Base-by-base conservation (phyloP, 1,140 invertebrate genomes). In the Magallana ariakensis region DNA sequence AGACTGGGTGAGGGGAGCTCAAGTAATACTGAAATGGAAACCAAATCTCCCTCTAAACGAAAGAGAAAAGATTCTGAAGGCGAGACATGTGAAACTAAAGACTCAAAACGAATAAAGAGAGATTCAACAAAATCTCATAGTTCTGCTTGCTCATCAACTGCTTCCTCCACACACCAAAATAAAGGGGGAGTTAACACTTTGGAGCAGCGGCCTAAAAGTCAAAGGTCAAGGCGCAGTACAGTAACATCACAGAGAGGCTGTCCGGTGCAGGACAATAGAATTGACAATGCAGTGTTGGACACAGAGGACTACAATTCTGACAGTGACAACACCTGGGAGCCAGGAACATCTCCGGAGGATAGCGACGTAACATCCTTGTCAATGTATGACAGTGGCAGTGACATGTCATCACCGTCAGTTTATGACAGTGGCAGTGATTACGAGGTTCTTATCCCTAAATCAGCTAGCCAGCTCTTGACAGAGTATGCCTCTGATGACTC, bases 401-500 rank as follows among this genome's bases (percentile, higher is more conserved):
- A 85, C 62, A 55, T 60, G 13, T 33, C 66, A 9, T 75, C 66
- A 11, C 15, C 66, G 2, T 75, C 66, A 75, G 22, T 75, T 19
- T 75, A 75, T 26, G 81, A 66, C 53, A 86, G 62, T 16, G 85
- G 56, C 16, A 88, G 87, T 62, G 85, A 84, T 33, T 88, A 88
- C 60, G 85, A 86, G 46, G 87, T 88, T 5, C 15, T 57, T n/a
- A 53, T 88, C 16, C 87, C 87, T 60, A 88, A 86, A 84, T 75
- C 87, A 16, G 80, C 81, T 8, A 55, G 60, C 16, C 60, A 88
- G 19, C 62, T 83, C 6, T 62, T 88, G 66, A 70, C 83, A 56
- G 85, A 88, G 19, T 80, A 62, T 58, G 70, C 81, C 6, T 88
- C 87, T 70, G 62, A 86, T 58, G 87, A 84, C n/a, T 75, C 87